A percentile compares a stretch with the other conserved stretches of the same genome.
These are phyloP conservation scores for Nemapogon koenigi DNA, from an alignment of 2,888 invertebrate species.

Conservation along the genomic window DNA sequence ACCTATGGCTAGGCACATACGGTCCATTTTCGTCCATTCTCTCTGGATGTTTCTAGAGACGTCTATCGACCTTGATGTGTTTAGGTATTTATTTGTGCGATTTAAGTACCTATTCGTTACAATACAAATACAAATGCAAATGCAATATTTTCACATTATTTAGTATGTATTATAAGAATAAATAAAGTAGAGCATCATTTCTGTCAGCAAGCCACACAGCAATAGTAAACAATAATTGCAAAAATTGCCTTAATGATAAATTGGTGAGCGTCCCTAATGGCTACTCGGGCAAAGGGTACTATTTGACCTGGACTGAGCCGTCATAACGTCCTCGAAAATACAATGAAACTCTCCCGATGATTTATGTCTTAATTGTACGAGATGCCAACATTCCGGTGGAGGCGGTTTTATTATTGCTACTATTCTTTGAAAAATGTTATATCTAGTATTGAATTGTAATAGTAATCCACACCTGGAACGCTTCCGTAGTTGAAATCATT, in stretches of 20 bases:
- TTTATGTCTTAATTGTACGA: constrained; percentile 57
- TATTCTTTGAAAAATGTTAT: constrained; percentile 37
- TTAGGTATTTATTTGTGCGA: no score
- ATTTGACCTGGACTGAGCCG: constrained; percentile 39
- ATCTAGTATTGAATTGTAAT: no score
- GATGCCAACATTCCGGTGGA: constrained; percentile 37
- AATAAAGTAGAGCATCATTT: constrained; percentile 35
- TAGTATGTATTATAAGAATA: neutral
- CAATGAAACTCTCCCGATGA: constrained; percentile 51
- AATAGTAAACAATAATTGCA: constrained; percentile 59
- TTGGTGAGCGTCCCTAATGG: constrained; percentile 61
- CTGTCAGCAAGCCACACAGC: constrained; percentile 19
- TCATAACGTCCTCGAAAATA: constrained; percentile 55
- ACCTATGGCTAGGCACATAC: no score
- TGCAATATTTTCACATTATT: no score
- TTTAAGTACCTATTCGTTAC: no score
- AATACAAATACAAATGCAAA: no score
- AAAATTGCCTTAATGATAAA: constrained; percentile 65
- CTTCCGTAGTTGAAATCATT: no score
- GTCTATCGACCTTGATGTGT: no score
- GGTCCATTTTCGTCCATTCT: no score
- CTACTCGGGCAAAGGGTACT: constrained; percentile 41
- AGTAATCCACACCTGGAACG: no score
- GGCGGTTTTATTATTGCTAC: constrained; percentile 37
- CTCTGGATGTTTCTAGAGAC: no score